These are phyloP conservation scores for Choristoneura rosaceana DNA, from an alignment of 2,888 invertebrate species.

Conservation along the genomic window DNA sequence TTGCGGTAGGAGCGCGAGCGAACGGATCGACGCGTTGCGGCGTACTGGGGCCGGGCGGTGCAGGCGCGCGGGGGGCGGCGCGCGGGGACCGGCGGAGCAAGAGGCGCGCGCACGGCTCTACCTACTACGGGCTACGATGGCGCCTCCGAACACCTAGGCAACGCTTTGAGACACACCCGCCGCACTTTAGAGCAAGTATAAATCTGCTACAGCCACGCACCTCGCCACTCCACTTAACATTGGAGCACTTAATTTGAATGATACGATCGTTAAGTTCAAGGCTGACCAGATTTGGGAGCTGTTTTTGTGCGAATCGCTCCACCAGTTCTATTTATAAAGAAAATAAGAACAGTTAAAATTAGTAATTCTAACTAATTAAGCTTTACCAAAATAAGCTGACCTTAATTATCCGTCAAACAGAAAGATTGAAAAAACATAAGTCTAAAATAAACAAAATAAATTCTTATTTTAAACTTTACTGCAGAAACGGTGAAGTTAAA, in stretches of 20 bases:
- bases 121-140: slow-evolving; percentile 80
- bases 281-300: slow-evolving; percentile 64
- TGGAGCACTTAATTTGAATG: slow-evolving; percentile 58
- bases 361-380: background rate
- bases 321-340: slow-evolving; percentile 25
- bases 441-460: background rate
- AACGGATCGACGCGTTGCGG: slow-evolving; percentile 82
- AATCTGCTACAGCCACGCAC: slow-evolving; percentile 65
- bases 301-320: slow-evolving; percentile 48
- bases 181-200: slow-evolving; percentile 68
- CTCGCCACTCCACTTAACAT: slow-evolving; percentile 56
- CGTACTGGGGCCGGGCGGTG: slow-evolving; percentile 75
- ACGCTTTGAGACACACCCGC: slow-evolving; percentile 82
- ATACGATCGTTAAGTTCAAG: slow-evolving; percentile 73
- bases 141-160: slow-evolving; percentile 80
- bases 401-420: slow-evolving; percentile 49
- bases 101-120: slow-evolving; percentile 81
- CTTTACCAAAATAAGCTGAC: slow-evolving; percentile 5
- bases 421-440: background rate
- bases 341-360: slow-evolving; percentile 18
- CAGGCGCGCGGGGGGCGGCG: slow-evolving; percentile 68
- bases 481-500: background rate
- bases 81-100: slow-evolving; percentile 68
- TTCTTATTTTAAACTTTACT: background rate
- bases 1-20: slow-evolving; percentile 70